Evolutionary conservation across 2,888 invertebrate genomes (phyloP).

Genomic region (Leucania comma): DNA sequence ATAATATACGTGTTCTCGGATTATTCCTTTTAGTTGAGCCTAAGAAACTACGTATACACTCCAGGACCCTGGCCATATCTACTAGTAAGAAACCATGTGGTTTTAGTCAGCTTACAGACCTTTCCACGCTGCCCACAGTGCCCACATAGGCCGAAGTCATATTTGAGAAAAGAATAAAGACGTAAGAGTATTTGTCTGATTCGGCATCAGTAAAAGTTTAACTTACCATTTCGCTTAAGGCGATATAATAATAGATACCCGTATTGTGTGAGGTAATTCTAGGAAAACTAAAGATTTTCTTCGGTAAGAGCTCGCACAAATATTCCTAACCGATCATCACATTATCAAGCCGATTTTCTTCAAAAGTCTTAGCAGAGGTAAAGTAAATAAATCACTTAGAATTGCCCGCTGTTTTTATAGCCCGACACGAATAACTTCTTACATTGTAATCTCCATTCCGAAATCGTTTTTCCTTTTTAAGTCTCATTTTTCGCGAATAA

Average conservation of each 20-base stretch:
- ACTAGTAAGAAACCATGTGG: too few relatives aligned
- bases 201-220: neutral
- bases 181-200: neutral
- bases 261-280: neutral
- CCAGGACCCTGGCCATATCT: too few relatives aligned
- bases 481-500: conserved; percentile 59
- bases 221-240: neutral
- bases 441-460: conserved; percentile 64
- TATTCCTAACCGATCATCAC: neutral
- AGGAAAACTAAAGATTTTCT: neutral
- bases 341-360: neutral
- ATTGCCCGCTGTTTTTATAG: conserved; percentile 24
- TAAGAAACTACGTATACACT: too few relatives aligned
- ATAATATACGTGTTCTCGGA: too few relatives aligned
- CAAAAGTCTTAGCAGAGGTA: neutral
- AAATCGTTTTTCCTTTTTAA: conserved; percentile 67
- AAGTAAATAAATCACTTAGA: conserved; percentile 13
- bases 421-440: conserved; percentile 56
- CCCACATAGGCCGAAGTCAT: too few relatives aligned
- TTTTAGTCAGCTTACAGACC: too few relatives aligned
- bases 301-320: neutral
- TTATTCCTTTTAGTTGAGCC: too few relatives aligned
- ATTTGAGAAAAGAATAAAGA: neutral
- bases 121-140: too few relatives aligned
- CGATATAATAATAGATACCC: neutral